phyloP scores from a whole-genome alignment of 2,888 invertebrate species.

The Apotomis turbidana region DNA sequence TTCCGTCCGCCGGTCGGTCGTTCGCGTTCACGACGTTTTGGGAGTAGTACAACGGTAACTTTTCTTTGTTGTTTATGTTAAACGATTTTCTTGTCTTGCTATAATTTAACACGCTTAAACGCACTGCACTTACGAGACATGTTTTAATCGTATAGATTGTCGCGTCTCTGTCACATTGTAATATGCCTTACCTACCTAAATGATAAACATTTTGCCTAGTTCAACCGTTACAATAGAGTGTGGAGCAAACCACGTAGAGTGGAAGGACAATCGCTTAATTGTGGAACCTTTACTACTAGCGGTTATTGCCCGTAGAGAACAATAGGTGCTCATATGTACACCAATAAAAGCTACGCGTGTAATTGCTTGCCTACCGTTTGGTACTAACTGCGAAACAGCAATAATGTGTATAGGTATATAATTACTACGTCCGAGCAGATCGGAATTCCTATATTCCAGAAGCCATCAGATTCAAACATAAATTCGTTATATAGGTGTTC shows the following conservation, averaged over 20 bases:
- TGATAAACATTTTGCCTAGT: conserved; percentile 3
- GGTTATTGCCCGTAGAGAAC: conserved; percentile 59
- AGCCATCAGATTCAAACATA: conserved; percentile 3
- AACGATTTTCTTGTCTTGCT: conserved; percentile 37
- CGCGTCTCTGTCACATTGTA: neutral
- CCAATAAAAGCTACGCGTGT: conserved; percentile 65
- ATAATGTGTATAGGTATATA: neutral
- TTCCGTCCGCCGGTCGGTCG: conserved; percentile 43
- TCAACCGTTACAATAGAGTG: conserved; percentile 32
- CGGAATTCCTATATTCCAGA: neutral
- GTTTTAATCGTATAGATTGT: neutral
- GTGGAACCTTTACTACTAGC: conserved; percentile 51
- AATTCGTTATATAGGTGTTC: conserved; percentile 6
- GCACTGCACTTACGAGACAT: neutral
- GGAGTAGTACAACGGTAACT: conserved; percentile 50
- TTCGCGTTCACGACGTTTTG: conserved; percentile 48
- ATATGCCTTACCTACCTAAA: neutral
- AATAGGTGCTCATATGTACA: conserved; percentile 61
- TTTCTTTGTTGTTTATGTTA: conserved; percentile 48
- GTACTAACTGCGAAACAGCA: conserved; percentile 54
- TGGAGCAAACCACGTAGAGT: conserved; percentile 50
- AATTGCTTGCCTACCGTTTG: conserved; percentile 63
- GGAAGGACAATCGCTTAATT: conserved; percentile 53
- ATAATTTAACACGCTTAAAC: conserved; percentile 7
- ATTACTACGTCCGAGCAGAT: neutral